Evolutionary conservation across 2,888 invertebrate genomes (phyloP), one percentile per base, ranked within the genome.

Genomic region (Trissolcus brochymenae): DNA sequence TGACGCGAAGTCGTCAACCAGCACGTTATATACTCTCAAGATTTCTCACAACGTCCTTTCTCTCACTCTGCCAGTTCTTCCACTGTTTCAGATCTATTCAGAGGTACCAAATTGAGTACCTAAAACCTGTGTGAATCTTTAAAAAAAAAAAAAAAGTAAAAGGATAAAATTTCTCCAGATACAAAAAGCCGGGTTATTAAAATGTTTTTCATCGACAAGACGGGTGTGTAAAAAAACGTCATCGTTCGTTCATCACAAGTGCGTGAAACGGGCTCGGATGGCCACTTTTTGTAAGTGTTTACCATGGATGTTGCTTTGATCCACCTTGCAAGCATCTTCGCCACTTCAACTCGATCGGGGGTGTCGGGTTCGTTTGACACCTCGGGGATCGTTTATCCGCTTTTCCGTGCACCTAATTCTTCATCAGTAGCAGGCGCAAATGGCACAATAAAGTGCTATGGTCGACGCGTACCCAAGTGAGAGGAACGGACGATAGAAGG

Each of bases 341-440:
- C 43, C 43, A 43, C 14, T 46, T 46, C 14, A 46, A 46, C 46
- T 46, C 6, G 11, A 16, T 46, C 6, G 11, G 7, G 35, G 46
- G 46, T 57, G 57, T 53, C 83, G 82, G 82, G 77, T 71, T 29
- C 81, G 78, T 84, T 83, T 83, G 84, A 83, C 83, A 83, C 82
- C 80, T 80, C 43, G 59, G 51, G 68, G 50, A 62, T 51, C 60
- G 17, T 19, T 72, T 72, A 67, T 66, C 65, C 65, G 73, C 57
- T 68, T 78, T 78, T 59, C 55, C 60, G 19, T 46, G n/a, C 35
- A 41, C 49, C 51, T 56, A 49, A 66, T 55, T 56, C 25, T 67
- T 50, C 56, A 25, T 62, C 64, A 50, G 64, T 72, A 73, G 73
- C 76, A 17, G 50, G 49, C 41, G 54, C 46, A 62, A 66, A 59